A percentile compares a stretch with the other conserved stretches of the same genome.
phyloP scores from a whole-genome alignment of 1,140 invertebrate species.

The Psix sp. region DNA sequence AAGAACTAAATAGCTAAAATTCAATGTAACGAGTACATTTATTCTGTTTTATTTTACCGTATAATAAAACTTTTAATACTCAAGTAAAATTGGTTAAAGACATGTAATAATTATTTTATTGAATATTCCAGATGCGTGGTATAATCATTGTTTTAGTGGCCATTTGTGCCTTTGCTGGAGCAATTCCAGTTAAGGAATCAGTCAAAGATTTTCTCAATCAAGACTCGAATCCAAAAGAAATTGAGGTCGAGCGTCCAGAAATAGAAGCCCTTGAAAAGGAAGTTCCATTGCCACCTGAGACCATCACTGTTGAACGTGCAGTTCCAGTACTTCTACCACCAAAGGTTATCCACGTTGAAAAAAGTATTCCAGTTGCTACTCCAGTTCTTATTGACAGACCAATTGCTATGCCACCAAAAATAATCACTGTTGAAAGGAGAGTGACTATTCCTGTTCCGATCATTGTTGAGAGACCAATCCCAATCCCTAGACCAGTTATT shows the following conservation, averaged over 20 bases:
- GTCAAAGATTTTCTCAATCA: constrained; percentile 8
- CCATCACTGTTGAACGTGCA: constrained; percentile 6
- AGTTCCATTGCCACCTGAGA: constrained; percentile 12
- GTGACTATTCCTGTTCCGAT: not conserved
- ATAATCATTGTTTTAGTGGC: constrained; percentile 18
- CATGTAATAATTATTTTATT: not conserved
- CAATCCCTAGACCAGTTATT: not conserved
- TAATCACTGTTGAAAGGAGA: constrained; percentile 6
- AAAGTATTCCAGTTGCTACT: not conserved
- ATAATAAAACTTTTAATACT: too few species aligned
- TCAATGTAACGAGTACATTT: too few species aligned
- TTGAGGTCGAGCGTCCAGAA: not conserved
- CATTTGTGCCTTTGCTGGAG: constrained; percentile 2
- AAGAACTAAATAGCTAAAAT: too few species aligned
- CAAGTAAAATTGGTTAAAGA: not conserved
- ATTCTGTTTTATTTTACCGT: too few species aligned
- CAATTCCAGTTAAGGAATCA: constrained; percentile 6
- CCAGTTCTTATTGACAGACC: not conserved
- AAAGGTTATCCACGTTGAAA: constrained; percentile 10
- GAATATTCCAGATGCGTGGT: constrained; percentile 28
- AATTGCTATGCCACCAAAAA: not conserved
- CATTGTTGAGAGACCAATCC: not conserved
- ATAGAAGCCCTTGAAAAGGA: not conserved
- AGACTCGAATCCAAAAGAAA: constrained; percentile 13
- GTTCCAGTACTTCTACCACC: constrained; percentile 9